These are phyloP conservation scores for Chironomus tepperi DNA, from an alignment of 1,140 invertebrate genomes.

Conservation along the genomic window DNA sequence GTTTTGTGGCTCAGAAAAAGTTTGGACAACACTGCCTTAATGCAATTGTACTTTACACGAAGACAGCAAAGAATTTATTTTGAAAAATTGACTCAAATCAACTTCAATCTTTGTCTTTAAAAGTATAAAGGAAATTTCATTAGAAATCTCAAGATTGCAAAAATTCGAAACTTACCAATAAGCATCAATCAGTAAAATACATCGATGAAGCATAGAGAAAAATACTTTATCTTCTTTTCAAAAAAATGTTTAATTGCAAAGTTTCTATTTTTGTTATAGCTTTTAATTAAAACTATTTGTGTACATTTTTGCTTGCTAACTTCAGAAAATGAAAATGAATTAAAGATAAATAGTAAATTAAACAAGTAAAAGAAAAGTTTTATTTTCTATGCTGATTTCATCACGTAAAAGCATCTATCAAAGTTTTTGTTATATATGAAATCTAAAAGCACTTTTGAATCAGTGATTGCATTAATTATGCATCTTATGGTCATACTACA, in stretches of 20 bases:
- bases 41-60: too few species aligned
- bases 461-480: slow-evolving; percentile 18
- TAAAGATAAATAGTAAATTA: neutral
- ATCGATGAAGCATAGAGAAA: neutral
- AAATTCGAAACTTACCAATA: too few species aligned
- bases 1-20: too few species aligned
- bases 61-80: too few species aligned
- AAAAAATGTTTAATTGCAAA: neutral
- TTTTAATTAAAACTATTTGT: neutral
- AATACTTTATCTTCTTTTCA: neutral
- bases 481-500: neutral
- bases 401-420: neutral
- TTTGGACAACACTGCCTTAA: too few species aligned
- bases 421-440: neutral
- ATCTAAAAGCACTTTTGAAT: neutral
- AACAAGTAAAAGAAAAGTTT: neutral
- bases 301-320: neutral
- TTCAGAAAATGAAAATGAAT: neutral
- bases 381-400: neutral
- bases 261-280: neutral
- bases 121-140: too few species aligned
- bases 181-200: neutral
- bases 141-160: too few species aligned
- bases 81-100: too few species aligned
- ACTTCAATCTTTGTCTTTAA: too few species aligned